phyloP scores from a whole-genome alignment of 2,888 invertebrate genomes.

The Ophioninae sp. region DNA sequence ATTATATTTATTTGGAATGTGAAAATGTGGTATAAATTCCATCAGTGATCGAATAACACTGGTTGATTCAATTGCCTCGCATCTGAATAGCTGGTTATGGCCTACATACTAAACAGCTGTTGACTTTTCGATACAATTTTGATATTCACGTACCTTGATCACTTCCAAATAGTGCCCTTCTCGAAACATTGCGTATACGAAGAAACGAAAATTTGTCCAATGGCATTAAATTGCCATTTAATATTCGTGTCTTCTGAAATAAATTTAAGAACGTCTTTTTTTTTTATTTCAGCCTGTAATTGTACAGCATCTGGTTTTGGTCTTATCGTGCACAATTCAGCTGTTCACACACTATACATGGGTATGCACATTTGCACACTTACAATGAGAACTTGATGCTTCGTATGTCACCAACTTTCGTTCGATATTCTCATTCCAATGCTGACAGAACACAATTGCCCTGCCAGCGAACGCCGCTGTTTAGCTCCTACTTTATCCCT shows the following conservation, averaged over 20 bases:
- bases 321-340: conserved; percentile 10
- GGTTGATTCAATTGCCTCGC: not conserved
- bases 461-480: not conserved
- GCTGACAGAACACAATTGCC: not conserved
- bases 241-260: not conserved
- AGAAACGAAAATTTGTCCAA: not conserved
- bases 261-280: not conserved
- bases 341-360: conserved; percentile 4
- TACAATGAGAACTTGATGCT: conserved; percentile 16
- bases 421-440: not conserved
- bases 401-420: not conserved
- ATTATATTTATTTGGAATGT: not conserved
- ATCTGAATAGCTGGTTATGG: not conserved
- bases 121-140: conserved; percentile 22
- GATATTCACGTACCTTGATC: conserved; percentile 70
- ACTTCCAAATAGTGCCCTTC: conserved; percentile 75
- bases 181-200: conserved; percentile 69
- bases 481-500: conserved; percentile 5
- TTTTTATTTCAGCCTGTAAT: not conserved
- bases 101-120: conserved; percentile 68
- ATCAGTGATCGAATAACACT: not conserved
- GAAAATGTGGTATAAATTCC: not conserved
- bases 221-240: not conserved
- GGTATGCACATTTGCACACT: conserved; percentile 1
- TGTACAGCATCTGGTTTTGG: not conserved